These are phyloP conservation scores for Sapajus apella DNA, from an alignment of 2,113 vertebrate genomes.

Conservation along the genomic window DNA sequence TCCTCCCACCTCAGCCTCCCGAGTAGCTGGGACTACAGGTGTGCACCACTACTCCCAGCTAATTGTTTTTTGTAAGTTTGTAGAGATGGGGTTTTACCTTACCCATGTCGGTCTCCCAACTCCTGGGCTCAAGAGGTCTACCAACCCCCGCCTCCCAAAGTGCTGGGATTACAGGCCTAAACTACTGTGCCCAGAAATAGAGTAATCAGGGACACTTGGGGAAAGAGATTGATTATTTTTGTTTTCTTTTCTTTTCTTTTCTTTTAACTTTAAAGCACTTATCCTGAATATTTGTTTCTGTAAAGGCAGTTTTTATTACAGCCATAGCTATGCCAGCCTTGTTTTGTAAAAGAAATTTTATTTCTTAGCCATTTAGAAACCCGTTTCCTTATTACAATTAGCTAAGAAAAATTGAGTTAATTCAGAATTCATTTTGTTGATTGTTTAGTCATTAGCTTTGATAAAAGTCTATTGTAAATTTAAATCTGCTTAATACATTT, in stretches of 20 bases:
- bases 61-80: too few species aligned
- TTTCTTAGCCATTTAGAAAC: background rate
- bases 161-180: too few species aligned
- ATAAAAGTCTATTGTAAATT: background rate
- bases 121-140: too few species aligned
- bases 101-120: too few species aligned
- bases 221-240: background rate
- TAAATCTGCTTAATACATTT: background rate
- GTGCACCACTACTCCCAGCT: too few species aligned
- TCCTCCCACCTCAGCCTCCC: too few species aligned
- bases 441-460: background rate
- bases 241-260: slow-evolving; percentile 4
- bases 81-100: too few species aligned
- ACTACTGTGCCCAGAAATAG: background rate
- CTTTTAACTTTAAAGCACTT: background rate
- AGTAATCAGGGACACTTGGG: background rate
- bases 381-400: background rate
- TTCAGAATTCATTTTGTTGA: slow-evolving; percentile 26
- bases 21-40: too few species aligned
- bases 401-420: background rate
- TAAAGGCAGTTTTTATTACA: background rate
- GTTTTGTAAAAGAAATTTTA: background rate
- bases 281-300: background rate
- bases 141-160: too few species aligned
- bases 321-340: background rate